Evolutionary conservation across 1,140 invertebrate genomes (phyloP).

Genomic region (Homalodisca vitripennis): DNA sequence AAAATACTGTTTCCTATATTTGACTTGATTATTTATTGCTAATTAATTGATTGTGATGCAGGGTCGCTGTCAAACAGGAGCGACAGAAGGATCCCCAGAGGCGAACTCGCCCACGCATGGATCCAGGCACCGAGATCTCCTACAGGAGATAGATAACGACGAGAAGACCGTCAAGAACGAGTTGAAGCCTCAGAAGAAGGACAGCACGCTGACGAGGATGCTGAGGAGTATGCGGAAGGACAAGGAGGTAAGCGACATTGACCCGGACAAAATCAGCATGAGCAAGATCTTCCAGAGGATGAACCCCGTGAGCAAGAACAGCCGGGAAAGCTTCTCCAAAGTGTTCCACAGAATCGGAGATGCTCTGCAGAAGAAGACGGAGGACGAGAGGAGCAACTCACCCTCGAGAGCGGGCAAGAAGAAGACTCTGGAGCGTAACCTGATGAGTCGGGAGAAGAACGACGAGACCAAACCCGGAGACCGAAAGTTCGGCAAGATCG

Average conservation of each 20-base stretch:
- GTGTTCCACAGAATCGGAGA: constrained; percentile 11
- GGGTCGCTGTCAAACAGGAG: too few species aligned
- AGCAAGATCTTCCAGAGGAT: constrained; percentile 2
- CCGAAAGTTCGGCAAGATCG: too few species aligned
- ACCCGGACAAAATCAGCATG: neutral
- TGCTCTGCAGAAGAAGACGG: neutral
- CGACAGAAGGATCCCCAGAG: neutral
- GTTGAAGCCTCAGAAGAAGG: neutral
- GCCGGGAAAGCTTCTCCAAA: constrained; percentile 1
- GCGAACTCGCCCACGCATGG: neutral
- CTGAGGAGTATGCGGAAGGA: neutral
- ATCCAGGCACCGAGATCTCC: neutral
- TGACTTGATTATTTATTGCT: too few species aligned
- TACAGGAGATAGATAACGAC: neutral
- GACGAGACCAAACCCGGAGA: neutral
- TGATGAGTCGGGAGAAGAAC: too few species aligned
- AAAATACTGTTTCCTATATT: too few species aligned
- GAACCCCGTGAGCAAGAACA: neutral
- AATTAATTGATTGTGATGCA: too few species aligned
- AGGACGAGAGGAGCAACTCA: neutral
- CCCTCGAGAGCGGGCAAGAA: too few species aligned
- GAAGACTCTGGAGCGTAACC: too few species aligned
- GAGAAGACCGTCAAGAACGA: neutral
- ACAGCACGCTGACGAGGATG: constrained; percentile 1
- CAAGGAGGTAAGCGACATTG: neutral